These are phyloP conservation scores for Frankliniella fusca DNA, from an alignment of 2,888 invertebrate species.

Conservation along the genomic window DNA sequence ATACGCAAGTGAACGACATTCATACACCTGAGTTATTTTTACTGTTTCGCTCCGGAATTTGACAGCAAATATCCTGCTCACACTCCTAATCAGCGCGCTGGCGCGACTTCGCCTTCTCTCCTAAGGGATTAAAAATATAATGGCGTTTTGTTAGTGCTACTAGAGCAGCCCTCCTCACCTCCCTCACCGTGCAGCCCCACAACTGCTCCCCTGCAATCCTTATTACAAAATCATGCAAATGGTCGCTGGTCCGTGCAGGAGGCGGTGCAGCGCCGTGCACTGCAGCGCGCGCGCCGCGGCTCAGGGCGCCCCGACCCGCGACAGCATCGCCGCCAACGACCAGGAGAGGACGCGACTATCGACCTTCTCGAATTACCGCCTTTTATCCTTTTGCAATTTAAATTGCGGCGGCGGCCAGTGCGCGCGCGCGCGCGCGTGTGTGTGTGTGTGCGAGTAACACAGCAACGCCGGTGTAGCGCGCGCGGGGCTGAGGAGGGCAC, in stretches of 20 bases:
- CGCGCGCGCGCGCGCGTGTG: background rate
- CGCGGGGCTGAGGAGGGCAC: background rate
- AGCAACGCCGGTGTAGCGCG: background rate
- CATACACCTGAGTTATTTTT: no score
- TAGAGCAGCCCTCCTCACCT: no score
- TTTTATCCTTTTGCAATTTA: constrained; percentile 13
- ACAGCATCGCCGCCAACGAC: background rate
- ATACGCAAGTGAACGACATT: no score
- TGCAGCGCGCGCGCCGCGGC: background rate
- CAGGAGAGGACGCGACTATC: background rate
- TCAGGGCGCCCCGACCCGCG: background rate
- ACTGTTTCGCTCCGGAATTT: no score
- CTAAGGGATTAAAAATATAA: no score
- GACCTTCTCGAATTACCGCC: constrained; percentile 7
- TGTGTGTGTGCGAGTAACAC: no score
- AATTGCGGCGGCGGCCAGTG: background rate
- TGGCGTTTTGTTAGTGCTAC: no score
- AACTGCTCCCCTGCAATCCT: background rate
- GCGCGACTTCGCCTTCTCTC: no score
- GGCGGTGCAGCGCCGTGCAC: background rate
- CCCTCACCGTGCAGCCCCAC: background rate
- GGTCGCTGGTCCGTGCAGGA: background rate
- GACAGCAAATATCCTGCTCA: no score
- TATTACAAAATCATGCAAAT: constrained; percentile 14
- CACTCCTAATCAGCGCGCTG: no score